A percentile compares a stretch with the other conserved stretches of the same genome.
Evolutionary conservation across 2,888 invertebrate species (phyloP).

Genomic region (Nephrotoma appendiculata): DNA sequence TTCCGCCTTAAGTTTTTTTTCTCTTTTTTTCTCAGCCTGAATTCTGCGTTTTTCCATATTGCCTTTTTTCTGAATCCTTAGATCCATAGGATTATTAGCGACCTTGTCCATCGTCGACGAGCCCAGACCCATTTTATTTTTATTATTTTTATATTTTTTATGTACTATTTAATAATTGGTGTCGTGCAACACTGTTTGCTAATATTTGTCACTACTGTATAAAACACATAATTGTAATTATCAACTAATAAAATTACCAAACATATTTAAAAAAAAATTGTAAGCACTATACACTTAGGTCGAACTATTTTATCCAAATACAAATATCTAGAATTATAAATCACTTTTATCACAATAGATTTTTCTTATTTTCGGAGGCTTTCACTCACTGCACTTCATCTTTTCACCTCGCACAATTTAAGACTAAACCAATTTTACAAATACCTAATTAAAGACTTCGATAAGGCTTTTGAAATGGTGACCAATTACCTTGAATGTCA

Average conservation of each 20-base stretch:
- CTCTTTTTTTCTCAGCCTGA: neutral
- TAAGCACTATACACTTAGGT: neutral
- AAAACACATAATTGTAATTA: neutral
- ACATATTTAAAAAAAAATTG: neutral
- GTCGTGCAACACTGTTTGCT: neutral
- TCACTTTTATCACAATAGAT: neutral
- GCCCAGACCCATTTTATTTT: slow-evolving; percentile 22
- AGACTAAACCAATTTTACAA: neutral
- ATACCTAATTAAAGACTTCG: neutral
- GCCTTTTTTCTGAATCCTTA: slow-evolving; percentile 14
- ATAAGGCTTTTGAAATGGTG: neutral
- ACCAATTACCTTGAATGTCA: neutral
- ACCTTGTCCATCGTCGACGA: slow-evolving; percentile 22
- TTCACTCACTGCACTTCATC: neutral
- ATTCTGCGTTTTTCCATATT: neutral
- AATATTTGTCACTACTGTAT: neutral
- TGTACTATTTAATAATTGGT: slow-evolving; percentile 12
- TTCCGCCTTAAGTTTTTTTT: neutral
- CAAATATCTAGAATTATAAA: neutral
- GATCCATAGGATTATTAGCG: slow-evolving; percentile 24
- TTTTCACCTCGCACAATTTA: neutral
- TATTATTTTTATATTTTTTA: neutral
- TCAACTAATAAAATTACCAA: neutral
- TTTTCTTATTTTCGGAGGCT: neutral
- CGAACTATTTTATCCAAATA: neutral